phyloP scores from a whole-genome alignment of 2,113 vertebrate species.

The Lepus europaeus region DNA sequence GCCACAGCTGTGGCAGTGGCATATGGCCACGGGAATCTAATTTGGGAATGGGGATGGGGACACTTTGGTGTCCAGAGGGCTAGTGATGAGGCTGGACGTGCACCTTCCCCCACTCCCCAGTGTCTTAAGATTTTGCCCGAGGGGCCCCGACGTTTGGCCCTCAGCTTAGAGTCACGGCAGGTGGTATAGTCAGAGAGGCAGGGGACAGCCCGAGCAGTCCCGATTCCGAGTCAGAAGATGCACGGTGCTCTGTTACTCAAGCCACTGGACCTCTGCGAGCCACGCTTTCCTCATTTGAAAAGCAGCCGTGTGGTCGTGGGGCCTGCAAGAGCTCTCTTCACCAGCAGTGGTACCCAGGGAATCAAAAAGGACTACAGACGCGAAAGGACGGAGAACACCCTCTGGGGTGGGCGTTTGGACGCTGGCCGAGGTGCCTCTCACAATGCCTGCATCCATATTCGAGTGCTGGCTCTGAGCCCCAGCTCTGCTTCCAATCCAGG shows the following conservation, averaged over 20 bases:
- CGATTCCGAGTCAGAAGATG: background rate
- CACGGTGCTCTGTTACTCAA: background rate
- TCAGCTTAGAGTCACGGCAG: background rate
- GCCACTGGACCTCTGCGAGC: background rate
- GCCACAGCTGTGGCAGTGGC: background rate
- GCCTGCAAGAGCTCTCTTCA: background rate
- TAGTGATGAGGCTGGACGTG: background rate
- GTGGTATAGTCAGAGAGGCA: background rate
- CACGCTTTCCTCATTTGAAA: constrained; percentile 15
- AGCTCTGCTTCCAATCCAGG: no score
- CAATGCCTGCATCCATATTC: no score
- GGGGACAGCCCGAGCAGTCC: background rate
- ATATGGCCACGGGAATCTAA: background rate
- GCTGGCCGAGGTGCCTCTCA: no score
- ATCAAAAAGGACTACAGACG: background rate
- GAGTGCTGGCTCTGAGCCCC: no score
- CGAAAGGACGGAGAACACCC: background rate
- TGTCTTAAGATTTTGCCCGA: background rate
- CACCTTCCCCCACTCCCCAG: background rate
- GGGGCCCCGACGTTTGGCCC: background rate
- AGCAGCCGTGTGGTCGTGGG: background rate
- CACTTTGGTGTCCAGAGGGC: background rate
- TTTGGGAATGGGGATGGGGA: background rate
- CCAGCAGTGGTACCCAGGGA: background rate
- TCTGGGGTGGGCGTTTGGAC: background rate